phyloP scores from a whole-genome alignment of 2,113 vertebrate species.

The Dinomys branickii region DNA sequence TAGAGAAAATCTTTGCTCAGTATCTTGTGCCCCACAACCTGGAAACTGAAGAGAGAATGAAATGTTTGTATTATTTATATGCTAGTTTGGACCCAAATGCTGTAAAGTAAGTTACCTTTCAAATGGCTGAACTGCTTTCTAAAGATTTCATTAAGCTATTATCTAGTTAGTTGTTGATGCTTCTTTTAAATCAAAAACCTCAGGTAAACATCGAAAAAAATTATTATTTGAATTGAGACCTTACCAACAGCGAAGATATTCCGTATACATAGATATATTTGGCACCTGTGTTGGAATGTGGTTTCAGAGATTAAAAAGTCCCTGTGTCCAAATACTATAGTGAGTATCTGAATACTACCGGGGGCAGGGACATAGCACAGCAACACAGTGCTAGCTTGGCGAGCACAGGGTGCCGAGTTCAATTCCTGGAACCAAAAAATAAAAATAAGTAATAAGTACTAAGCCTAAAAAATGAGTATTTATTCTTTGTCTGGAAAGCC shows the following conservation, averaged over 20 bases:
- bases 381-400: too few species aligned
- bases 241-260: background rate
- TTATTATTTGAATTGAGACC: background rate
- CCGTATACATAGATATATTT: background rate
- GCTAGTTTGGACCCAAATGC: constrained; percentile 99
- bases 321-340: background rate
- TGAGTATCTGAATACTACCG: background rate
- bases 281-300: background rate
- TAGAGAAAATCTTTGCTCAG: constrained; percentile 99
- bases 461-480: constrained; percentile 10
- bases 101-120: constrained; percentile 94
- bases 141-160: constrained; percentile 33
- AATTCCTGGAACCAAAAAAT: too few species aligned
- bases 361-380: too few species aligned
- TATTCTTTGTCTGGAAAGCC: background rate
- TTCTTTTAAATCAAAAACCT: constrained; percentile 38
- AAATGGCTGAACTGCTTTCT: constrained; percentile 12
- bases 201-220: constrained; percentile 6
- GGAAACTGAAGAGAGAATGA: constrained; percentile 99
- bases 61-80: constrained; percentile 99
- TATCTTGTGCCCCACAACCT: constrained; percentile 99
- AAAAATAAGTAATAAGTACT: background rate
- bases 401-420: too few species aligned
- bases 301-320: constrained; percentile 13
- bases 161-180: constrained; percentile 19